A percentile compares a stretch with the other conserved stretches of the same genome.
phyloP scores from a whole-genome alignment of 2,888 invertebrate genomes.

The Eilema sororculum region DNA sequence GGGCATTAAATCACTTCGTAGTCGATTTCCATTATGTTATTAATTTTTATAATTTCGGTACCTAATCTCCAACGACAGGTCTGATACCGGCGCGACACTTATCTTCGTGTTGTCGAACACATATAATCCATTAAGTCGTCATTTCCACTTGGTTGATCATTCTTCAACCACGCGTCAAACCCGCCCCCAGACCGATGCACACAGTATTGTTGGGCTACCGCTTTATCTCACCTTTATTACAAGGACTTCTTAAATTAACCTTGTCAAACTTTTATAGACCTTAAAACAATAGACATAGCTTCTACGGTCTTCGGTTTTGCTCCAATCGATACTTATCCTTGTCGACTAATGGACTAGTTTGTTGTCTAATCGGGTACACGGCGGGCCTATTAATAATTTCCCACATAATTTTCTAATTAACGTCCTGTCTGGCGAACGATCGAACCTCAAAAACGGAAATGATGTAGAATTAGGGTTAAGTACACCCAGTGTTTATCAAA shows the following conservation, averaged over 20 bases:
- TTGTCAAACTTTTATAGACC: constrained; percentile 62
- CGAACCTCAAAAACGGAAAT: constrained; percentile 75
- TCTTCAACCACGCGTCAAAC: constrained; percentile 84
- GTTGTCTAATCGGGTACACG: constrained; percentile 85
- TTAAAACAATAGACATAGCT: constrained; percentile 66
- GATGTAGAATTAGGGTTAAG: constrained; percentile 68
- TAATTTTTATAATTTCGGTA: constrained; percentile 83
- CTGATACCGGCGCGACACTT: constrained; percentile 82
- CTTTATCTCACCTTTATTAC: constrained; percentile 73
- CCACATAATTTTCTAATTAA: constrained; percentile 85
- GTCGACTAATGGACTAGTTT: constrained; percentile 85
- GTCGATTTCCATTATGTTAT: constrained; percentile 82
- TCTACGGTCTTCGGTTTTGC: constrained; percentile 54
- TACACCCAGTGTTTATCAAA: constrained; percentile 52
- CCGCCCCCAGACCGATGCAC: constrained; percentile 76
- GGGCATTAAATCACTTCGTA: constrained; percentile 73
- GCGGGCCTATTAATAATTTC: constrained; percentile 85
- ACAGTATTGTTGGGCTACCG: constrained; percentile 83
- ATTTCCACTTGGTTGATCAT: constrained; percentile 86
- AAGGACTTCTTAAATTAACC: constrained; percentile 68
- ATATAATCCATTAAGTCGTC: constrained; percentile 87
- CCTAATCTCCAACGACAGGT: constrained; percentile 82
- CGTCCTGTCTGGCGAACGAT: constrained; percentile 74
- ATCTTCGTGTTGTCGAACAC: constrained; percentile 85
- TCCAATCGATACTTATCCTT: constrained; percentile 66